Percentiles rank a stretch among this genome's conserved stretches.
These are phyloP conservation scores for Caenorhabditis angaria DNA, from an alignment of 2,888 invertebrate genomes.

Conservation along the genomic window DNA sequence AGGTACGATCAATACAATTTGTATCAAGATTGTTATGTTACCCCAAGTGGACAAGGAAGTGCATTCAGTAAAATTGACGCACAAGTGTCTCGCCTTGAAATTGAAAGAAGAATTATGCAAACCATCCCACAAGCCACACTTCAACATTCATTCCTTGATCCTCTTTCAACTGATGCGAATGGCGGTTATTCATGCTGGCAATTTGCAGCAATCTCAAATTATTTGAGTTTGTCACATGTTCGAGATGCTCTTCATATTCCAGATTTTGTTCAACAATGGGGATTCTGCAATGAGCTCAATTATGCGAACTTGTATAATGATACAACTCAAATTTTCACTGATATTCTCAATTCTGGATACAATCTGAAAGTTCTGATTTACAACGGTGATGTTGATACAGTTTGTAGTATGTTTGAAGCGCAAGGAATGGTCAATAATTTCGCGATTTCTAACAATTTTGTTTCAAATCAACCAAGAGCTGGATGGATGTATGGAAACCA, in stretches of 20 bases:
- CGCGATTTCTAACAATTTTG: slow-evolving; percentile 29
- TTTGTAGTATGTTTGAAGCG: slow-evolving; percentile 59
- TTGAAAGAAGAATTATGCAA: slow-evolving; percentile 15
- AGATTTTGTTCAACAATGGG: slow-evolving; percentile 58
- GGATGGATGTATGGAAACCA: slow-evolving; percentile 49
- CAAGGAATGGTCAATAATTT: slow-evolving; percentile 54
- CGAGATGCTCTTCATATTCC: slow-evolving; percentile 65
- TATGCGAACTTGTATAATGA: slow-evolving; percentile 56
- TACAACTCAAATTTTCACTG: slow-evolving; percentile 55
- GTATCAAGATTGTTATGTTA: slow-evolving; percentile 63
- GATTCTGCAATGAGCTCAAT: slow-evolving; percentile 48
- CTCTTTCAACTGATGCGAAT: slow-evolving; percentile 61
- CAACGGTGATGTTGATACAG: slow-evolving; percentile 63
- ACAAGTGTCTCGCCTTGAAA: slow-evolving; percentile 14
- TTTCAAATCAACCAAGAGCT: slow-evolving; percentile 27
- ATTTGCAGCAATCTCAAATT: slow-evolving; percentile 42
- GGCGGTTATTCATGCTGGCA: slow-evolving; percentile 66
- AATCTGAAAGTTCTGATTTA: slow-evolving; percentile 53
- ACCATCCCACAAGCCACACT: slow-evolving; percentile 29
- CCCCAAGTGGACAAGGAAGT: slow-evolving; percentile 10
- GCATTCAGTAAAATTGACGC: slow-evolving; percentile 12
- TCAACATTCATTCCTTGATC: slow-evolving; percentile 49
- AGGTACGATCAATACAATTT: slow-evolving; percentile 65
- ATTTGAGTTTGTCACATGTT: slow-evolving; percentile 56
- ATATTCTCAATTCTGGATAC: slow-evolving; percentile 48